Evolutionary conservation across 2,113 vertebrate species (phyloP).

Genomic region (Donacobius atricapilla): DNA sequence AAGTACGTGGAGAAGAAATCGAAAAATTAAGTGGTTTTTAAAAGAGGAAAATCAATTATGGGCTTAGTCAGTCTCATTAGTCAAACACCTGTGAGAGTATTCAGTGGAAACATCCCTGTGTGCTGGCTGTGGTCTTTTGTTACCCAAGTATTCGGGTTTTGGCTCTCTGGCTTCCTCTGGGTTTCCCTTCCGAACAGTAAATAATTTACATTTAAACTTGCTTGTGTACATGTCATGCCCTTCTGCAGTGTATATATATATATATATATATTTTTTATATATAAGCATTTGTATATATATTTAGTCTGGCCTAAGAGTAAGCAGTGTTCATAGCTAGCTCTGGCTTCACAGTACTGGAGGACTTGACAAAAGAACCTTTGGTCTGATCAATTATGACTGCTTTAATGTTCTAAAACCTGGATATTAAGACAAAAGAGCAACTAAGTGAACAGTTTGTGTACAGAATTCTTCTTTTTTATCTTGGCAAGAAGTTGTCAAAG

Average conservation of each 20-base stretch:
- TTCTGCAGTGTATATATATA: not conserved
- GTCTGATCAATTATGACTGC: not conserved
- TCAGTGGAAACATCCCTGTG: not conserved
- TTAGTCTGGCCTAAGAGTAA: not conserved
- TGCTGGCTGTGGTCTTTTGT: accelerated
- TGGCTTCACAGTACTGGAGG: not conserved
- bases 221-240: not conserved
- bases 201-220: not conserved
- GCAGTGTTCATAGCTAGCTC: not conserved
- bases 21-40: not conserved
- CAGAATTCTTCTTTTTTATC: not conserved
- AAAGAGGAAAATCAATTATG: not conserved
- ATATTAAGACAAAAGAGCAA: not conserved
- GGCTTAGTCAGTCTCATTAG: not conserved
- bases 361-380: not conserved
- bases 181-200: not conserved
- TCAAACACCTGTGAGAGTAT: not conserved
- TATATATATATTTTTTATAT: no score
- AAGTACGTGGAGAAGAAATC: not conserved
- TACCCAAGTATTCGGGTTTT: not conserved
- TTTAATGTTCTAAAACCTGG: not conserved
- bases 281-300: not conserved
- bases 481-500: not conserved
- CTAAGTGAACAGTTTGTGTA: not conserved
- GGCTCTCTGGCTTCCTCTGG: not conserved